Evolutionary conservation across 2,113 vertebrate species (phyloP).

Genomic region (Columbina picui): DNA sequence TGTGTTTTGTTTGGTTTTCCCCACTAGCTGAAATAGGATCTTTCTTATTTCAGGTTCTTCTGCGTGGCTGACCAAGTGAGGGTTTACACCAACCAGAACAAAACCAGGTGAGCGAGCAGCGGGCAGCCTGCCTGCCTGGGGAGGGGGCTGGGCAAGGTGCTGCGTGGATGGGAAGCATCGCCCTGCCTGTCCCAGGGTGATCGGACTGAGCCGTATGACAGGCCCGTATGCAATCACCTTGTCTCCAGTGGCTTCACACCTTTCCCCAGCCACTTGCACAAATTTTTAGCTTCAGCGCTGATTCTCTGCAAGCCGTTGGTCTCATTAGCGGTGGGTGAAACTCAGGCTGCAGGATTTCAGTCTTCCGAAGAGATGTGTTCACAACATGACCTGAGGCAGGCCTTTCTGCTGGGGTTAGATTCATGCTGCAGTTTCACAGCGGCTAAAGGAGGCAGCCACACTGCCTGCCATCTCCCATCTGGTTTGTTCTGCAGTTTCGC

Average conservation of each 20-base stretch:
- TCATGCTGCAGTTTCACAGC: not conserved
- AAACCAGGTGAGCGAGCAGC: constrained; percentile 81
- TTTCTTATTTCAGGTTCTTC: constrained; percentile 80
- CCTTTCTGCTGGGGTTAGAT: not conserved
- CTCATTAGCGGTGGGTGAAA: not conserved
- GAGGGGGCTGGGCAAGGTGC: not conserved
- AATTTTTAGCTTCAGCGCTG: not conserved
- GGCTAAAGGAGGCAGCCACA: not conserved
- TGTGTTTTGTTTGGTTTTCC: too few species aligned
- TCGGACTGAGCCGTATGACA: rapidly evolving
- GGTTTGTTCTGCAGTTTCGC: not conserved
- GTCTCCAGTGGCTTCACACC: not conserved
- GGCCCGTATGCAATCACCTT: not conserved
- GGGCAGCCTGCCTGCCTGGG: not conserved
- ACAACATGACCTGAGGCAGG: not conserved
- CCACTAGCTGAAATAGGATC: not conserved
- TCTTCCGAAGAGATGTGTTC: not conserved
- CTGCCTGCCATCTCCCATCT: not conserved
- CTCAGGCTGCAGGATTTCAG: not conserved
- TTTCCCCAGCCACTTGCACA: not conserved
- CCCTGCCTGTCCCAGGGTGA: not conserved
- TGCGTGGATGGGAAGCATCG: not conserved
- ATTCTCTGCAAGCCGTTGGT: not conserved
- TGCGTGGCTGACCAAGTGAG: constrained; percentile 84
- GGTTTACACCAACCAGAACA: constrained; percentile 91